Base-by-base conservation (phyloP, 53 echinoderm and acorn worm genomes). In the Zoroaster sp. region DNA sequence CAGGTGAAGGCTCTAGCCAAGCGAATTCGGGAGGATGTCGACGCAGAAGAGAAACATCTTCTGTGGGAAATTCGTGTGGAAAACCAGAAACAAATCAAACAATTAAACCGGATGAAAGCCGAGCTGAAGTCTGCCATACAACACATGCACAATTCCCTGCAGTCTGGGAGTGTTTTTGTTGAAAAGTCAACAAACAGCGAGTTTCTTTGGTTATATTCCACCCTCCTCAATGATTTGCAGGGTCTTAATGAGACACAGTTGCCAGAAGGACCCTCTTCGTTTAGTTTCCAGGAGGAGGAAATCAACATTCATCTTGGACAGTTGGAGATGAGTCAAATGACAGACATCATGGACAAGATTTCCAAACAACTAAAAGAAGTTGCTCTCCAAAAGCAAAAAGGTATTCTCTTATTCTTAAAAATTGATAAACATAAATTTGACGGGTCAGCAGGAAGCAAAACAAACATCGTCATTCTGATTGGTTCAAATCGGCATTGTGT, bases 21-120 rank as follows among this genome's bases (percentile, higher is more conserved):
- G 4, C 40, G 42, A 66, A 82, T 66, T 33, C 65, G 68, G 41
- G 43, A 68, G 33, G 2, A 9, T 13, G 42, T 82, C n/a, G 20
- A 38, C 33, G 45, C 12, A 9, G 30, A 66, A 32, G 82, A 82
- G 82, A 68, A 32, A 66, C 82, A 32, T 36, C 82, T 82, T 14
- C 66, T 82, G 31, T 40, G 5, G 31, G 82, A 82, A 41, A 82
- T 68, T 43, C 82, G 82, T 15, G 40, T 14, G 41, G 82, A 82
- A 67, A 82, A 32, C 82, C 17, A 42, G 41, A 40, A 82, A 43
- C 68, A 82, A 82, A 28, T 33, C 3, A 82, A 9, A 39, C 66
- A 42, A 15, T 11, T 82, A 30, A 82, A 41, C 0, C 40, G 31
- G 31, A 32, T 20, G 17, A 8, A 43, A 28, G 41, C 42, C 11